Evolutionary conservation across 2,797 vertebrate genomes (phyloP), one percentile per base, ranked within the genome.

Genomic region (Gymnothorax javanicus): DNA sequence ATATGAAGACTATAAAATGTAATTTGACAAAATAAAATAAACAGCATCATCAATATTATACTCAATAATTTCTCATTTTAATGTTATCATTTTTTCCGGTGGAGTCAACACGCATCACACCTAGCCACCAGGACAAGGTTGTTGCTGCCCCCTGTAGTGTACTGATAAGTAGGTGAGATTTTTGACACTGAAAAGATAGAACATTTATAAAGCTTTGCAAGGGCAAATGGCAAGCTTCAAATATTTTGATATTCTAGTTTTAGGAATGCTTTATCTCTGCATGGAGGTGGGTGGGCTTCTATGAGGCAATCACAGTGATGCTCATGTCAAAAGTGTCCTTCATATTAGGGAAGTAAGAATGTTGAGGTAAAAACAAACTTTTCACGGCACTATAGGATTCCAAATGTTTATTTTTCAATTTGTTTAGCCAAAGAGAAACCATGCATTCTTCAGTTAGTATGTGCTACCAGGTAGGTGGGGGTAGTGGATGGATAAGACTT

Each of bases 81-180:
- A 75, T 12, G 13, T 4, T 15, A 75, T 13, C 9, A 75, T 75
- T 43, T 23, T 8, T 77, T 77, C 33, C 27, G 23, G 17, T 52
- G 33, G 33, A 77, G 7, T 33, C 13, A 77, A 15, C 33, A 43
- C 33, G 13, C 11, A 77, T 77, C 33, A 17, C 73, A 52, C 33
- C 73, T 50, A 43, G 73, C 43, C 73, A 77, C 13, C 73, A 77
- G 73, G 43, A 77, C 73, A 77, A 77, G 73, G 33, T 50, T 50
- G 33, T 52, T 77, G 73, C 73, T 77, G 73, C 73, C 73, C 73
- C 73, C 73, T 77, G 73, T 77, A 77, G 73, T 33, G 73, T 50
- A 77, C 73, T 50, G 73, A 11, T 77, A 77, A 15, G 33, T 77
- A 43, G 33, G 33, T 4, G 5, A 52, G 50, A 33, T 73, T 1